Evolutionary conservation across 2,113 vertebrate species (phyloP).

Genomic region (Galeopterus variegatus): DNA sequence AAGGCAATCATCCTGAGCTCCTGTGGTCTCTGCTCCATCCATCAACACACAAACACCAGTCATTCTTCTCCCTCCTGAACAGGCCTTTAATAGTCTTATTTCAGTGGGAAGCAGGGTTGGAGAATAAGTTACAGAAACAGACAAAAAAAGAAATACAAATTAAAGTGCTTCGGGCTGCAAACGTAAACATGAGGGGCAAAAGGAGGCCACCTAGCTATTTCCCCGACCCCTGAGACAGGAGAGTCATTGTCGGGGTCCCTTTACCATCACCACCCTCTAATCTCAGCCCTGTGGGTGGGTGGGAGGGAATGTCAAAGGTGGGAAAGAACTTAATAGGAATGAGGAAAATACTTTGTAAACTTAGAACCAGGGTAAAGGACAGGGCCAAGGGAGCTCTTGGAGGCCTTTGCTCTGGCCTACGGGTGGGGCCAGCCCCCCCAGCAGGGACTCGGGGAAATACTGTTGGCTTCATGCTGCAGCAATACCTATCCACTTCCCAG

Average conservation of each 20-base stretch:
- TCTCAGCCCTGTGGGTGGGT: constrained; percentile 71
- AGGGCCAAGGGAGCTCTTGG: neutral
- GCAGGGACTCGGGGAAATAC: constrained; percentile 66
- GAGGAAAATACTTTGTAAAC: constrained; percentile 82
- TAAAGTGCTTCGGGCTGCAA: constrained; percentile 85
- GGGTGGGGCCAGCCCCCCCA: constrained; percentile 80
- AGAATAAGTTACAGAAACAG: constrained; percentile 82
- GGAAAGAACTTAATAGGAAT: constrained; percentile 49
- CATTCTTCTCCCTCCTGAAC: constrained; percentile 73
- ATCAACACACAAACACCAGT: constrained; percentile 51
- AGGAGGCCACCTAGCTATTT: constrained; percentile 66
- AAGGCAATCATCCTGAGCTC: neutral
- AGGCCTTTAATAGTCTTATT: constrained; percentile 81
- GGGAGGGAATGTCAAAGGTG: constrained; percentile 48
- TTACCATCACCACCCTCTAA: constrained; percentile 76
- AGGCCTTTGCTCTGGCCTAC: constrained; percentile 59
- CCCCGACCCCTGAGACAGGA: constrained; percentile 70
- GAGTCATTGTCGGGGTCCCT: constrained; percentile 52
- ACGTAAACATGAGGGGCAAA: constrained; percentile 76
- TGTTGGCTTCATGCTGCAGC: constrained; percentile 63
- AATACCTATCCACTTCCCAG: constrained; percentile 66
- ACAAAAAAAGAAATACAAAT: constrained; percentile 53
- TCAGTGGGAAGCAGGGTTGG: constrained; percentile 77
- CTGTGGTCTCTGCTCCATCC: neutral
- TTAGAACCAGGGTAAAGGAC: constrained; percentile 25